Evolutionary conservation across 1,140 invertebrate genomes (phyloP).

Genomic region (Drosophila prosaltans): DNA sequence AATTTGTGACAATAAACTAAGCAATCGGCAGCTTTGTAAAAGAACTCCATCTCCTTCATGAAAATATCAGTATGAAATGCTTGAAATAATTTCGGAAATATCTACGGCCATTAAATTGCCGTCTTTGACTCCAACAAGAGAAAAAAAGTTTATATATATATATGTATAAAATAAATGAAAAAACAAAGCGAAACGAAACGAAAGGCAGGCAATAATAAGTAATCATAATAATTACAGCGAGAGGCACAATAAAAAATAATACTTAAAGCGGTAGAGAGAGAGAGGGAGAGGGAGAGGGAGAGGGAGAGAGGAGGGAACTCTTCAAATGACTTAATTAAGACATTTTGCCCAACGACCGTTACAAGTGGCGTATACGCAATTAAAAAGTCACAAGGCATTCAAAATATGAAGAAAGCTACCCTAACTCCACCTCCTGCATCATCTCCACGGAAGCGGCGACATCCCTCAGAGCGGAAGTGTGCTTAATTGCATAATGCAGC

Average conservation of each 20-base stretch:
- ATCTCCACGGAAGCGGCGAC: constrained; percentile 59
- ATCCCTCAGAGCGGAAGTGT: constrained; percentile 68
- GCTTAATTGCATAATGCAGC: constrained; percentile 68
- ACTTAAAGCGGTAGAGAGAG: constrained; percentile 6
- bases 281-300: not conserved
- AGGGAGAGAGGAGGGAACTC: constrained; percentile 23
- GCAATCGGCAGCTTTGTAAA: constrained; percentile 57
- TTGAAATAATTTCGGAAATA: constrained; percentile 77
- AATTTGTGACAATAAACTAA: constrained; percentile 78
- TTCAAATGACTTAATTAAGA: constrained; percentile 75
- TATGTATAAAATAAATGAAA: constrained; percentile 13
- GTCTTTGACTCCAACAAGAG: constrained; percentile 27
- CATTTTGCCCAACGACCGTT: constrained; percentile 74
- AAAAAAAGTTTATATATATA: constrained; percentile 19
- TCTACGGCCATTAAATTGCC: constrained; percentile 78
- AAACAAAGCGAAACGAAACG: constrained; percentile 65
- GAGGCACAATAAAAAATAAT: constrained; percentile 64
- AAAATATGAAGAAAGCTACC: constrained; percentile 74
- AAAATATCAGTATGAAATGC: constrained; percentile 57
- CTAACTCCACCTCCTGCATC: not conserved
- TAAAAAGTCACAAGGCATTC: constrained; percentile 61
- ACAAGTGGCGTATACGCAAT: constrained; percentile 76
- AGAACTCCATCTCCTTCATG: constrained; percentile 53
- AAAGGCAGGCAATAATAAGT: constrained; percentile 74
- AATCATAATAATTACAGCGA: constrained; percentile 78